Evolutionary conservation across 1,140 invertebrate genomes (phyloP), one percentile per base, ranked within the genome.

Genomic region (Bombus polaris): DNA sequence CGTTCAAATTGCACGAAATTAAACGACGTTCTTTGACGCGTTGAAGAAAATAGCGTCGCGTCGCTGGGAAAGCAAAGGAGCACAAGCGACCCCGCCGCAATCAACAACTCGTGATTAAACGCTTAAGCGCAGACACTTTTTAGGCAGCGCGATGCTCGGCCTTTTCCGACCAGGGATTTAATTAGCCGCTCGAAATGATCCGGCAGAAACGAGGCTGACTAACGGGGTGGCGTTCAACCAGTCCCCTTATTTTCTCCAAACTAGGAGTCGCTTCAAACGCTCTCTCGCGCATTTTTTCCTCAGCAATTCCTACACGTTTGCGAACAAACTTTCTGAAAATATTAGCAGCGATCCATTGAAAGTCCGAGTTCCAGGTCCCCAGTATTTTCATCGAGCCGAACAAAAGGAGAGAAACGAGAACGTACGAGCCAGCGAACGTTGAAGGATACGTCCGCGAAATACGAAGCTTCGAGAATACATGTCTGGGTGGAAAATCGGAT

Each of bases 81-180:
- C 66, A 37, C 66, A 25, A 68, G 65, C 74, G 13, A 22, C 35
- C 25, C 3, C 13, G 44, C 59, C 28, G 85, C 85, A 77, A 86
- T 86, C 81, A 86, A 70, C 74, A 65, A 28, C 68, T 53, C 74
- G 85, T 73, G 81, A 87, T 87, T 83, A 87, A 87, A 47, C 85
- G 81, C 37, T 75, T 59, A 83, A 86, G 22, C 53, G 65, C 28
- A 32, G 80, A 71, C 53, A 70, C 39, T 75, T 76, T 86, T 71
- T 76, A 57, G 57, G 73, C 39, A 59, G n/a, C 65, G 10, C n/a
- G 59, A 68, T 32, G 71, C 15, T 47, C n/a, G 35, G 59, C n/a
- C 53, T 57, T 72, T 84, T 59, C 28, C 39, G 37, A 42, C 32
- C 10, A 66, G 37, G 80, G 65, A 86, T 86, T 83, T 86, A 86